These are phyloP conservation scores for Agonum fuliginosum DNA, from an alignment of 2,888 invertebrate genomes.

Conservation along the genomic window DNA sequence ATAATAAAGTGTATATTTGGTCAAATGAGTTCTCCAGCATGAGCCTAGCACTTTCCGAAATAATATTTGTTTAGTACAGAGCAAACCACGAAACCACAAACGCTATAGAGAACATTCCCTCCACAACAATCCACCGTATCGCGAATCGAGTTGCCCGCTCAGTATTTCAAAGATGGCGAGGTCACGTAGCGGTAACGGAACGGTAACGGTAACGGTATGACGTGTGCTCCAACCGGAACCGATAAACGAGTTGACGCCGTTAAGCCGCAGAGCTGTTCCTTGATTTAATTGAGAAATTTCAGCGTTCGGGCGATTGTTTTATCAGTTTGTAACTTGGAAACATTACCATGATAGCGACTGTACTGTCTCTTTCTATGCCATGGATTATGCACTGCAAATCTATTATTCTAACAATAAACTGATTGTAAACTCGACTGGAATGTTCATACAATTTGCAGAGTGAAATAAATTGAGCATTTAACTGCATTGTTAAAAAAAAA, in stretches of 20 bases:
- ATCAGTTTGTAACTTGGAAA: constrained; percentile 57
- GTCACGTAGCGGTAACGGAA: constrained; percentile 36
- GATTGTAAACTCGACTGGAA: too few species aligned
- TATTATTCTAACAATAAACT: too few species aligned
- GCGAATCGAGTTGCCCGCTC: not conserved
- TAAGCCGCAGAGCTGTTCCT: constrained; percentile 50
- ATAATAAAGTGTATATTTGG: constrained; percentile 18
- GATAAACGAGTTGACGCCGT: constrained; percentile 57
- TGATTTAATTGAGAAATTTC: constrained; percentile 60
- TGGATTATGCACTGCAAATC: constrained; percentile 31
- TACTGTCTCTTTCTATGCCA: constrained; percentile 24
- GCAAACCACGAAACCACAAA: not conserved
- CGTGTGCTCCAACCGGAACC: constrained; percentile 59
- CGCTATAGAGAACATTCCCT: not conserved
- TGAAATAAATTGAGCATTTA: too few species aligned
- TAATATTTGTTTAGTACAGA: constrained; percentile 21
- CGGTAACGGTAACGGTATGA: constrained; percentile 53
- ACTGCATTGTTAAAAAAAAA: too few species aligned
- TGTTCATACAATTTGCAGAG: too few species aligned
- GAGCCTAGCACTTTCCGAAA: constrained; percentile 21
- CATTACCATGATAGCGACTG: constrained; percentile 47
- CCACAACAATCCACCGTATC: not conserved
- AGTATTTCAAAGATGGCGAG: constrained; percentile 22
- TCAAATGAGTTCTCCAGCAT: not conserved
- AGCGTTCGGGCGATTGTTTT: constrained; percentile 50